phyloP scores from a whole-genome alignment of 2,113 vertebrate genomes.

The Dryoscopus gambensis region DNA sequence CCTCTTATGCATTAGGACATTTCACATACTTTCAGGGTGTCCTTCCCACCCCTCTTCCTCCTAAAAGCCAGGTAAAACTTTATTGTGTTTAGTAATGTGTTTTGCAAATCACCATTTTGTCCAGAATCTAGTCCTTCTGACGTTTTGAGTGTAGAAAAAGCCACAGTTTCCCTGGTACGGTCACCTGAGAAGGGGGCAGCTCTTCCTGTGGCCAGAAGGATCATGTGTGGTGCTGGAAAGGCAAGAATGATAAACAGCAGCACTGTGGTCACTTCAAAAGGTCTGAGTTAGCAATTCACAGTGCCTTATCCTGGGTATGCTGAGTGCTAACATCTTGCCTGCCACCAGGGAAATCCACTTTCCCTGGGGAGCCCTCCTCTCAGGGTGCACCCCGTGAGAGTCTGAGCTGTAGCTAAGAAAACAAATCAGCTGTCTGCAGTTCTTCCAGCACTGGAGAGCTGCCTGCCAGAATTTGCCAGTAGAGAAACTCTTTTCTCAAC shows the following conservation, averaged over 20 bases:
- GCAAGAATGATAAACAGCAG: background rate
- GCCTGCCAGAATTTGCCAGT: background rate
- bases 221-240: background rate
- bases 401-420: background rate
- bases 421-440: background rate
- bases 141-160: background rate
- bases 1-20: background rate
- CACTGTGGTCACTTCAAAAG: background rate
- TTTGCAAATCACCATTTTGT: background rate
- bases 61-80: background rate
- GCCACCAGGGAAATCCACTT: background rate
- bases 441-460: background rate
- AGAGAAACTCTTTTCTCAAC: background rate
- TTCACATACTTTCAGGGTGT: background rate
- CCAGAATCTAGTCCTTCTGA: background rate
- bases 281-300: background rate
- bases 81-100: background rate
- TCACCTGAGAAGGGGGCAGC: background rate
- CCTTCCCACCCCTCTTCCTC: background rate
- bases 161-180: background rate
- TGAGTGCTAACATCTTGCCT: background rate
- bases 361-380: background rate
- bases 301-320: background rate
- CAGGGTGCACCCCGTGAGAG: fast-evolving
- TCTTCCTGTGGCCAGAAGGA: background rate